phyloP scores from a whole-genome alignment of 2,888 invertebrate species.

The Hybos culiciformis region DNA sequence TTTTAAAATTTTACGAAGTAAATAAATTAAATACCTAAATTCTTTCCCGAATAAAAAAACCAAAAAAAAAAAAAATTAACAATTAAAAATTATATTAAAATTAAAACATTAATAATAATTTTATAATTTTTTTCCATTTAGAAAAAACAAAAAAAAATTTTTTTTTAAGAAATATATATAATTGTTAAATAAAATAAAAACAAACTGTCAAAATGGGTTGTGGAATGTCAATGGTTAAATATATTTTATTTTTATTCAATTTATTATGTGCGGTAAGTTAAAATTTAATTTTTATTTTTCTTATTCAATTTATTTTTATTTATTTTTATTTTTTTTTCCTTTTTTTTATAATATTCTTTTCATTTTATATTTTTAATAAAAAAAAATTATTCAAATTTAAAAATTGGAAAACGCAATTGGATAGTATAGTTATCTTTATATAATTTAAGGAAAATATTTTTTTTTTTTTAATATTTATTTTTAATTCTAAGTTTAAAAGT shows the following conservation, averaged over 20 bases:
- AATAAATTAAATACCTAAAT: not conserved
- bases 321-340: too few relatives aligned
- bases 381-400: too few relatives aligned
- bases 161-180: not conserved
- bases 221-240: constrained; percentile 68
- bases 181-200: not conserved
- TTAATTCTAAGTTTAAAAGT: too few relatives aligned
- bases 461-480: too few relatives aligned
- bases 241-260: constrained; percentile 70
- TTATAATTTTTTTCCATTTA: not conserved
- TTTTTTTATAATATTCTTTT: too few relatives aligned
- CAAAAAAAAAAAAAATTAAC: not conserved
- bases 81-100: too few relatives aligned
- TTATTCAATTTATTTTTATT: not conserved
- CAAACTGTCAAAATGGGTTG: constrained; percentile 44
- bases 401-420: too few relatives aligned
- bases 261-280: constrained; percentile 62
- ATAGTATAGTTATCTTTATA: too few relatives aligned
- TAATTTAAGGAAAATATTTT: too few relatives aligned
- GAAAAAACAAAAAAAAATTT: not conserved
- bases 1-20: not conserved
- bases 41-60: not conserved
- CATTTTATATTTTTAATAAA: too few relatives aligned
- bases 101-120: not conserved
- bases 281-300: not conserved